A percentile compares a stretch with the other conserved stretches of the same genome.
phyloP scores from a whole-genome alignment of 1,140 invertebrate species.

The Aphis gossypii region DNA sequence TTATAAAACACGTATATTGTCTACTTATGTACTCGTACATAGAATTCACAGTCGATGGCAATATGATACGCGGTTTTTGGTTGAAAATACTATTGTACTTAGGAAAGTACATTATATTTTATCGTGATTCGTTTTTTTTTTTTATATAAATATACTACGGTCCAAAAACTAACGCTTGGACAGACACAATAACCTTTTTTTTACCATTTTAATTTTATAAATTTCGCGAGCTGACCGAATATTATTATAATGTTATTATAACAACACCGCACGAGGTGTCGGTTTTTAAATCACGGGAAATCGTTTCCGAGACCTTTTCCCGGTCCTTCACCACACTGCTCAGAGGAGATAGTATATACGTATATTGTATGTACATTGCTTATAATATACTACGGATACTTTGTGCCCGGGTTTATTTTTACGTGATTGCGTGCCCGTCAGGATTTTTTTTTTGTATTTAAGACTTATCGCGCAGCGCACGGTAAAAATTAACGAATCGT shows the following conservation, averaged over 20 bases:
- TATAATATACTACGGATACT: slow-evolving; percentile 7
- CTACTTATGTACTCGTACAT: background rate
- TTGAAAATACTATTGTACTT: background rate
- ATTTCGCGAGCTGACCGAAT: background rate
- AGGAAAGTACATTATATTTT: background rate
- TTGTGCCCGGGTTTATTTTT: background rate
- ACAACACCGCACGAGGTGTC: background rate
- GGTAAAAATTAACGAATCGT: slow-evolving; percentile 23
- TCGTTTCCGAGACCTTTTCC: background rate
- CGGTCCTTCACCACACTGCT: background rate
- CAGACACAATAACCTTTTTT: background rate
- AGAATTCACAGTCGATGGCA: background rate
- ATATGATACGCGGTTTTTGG: background rate
- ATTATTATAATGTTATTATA: slow-evolving; percentile 1
- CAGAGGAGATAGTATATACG: background rate
- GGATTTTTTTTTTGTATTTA: slow-evolving; percentile 8
- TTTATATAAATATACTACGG: background rate
- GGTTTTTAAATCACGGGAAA: background rate
- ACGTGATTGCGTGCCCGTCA: background rate
- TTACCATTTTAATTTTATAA: background rate
- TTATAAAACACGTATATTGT: background rate
- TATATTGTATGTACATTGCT: background rate
- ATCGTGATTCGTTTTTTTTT: background rate
- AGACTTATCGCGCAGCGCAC: background rate
- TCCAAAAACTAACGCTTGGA: background rate